A percentile compares a stretch with the other conserved stretches of the same genome.
Conservation (phyloP, 2,888 invertebrate genomes). For the Thera britannica region DNA sequence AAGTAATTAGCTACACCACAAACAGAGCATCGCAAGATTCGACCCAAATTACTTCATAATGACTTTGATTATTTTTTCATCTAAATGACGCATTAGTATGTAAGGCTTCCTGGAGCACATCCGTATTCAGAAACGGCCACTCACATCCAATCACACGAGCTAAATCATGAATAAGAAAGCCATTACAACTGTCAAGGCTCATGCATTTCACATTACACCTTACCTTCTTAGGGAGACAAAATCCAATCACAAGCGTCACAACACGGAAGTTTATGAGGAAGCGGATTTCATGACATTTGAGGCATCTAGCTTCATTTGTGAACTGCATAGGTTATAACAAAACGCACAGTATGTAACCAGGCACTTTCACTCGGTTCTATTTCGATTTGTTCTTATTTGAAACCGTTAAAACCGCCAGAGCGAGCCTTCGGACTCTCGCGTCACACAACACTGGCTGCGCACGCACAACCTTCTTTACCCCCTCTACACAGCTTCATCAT, state of each 20-base stretch:
- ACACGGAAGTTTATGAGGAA: slow-evolving; percentile 32
- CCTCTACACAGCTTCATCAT: slow-evolving; percentile 48
- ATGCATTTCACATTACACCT: slow-evolving; percentile 31
- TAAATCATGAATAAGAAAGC: slow-evolving; percentile 18
- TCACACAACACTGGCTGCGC: slow-evolving; percentile 57
- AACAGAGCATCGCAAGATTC: neutral
- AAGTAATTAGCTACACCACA: neutral
- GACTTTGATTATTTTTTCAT: neutral
- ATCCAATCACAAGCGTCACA: slow-evolving; percentile 35
- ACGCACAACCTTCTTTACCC: slow-evolving; percentile 65
- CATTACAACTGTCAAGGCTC: slow-evolving; percentile 17
- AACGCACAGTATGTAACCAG: slow-evolving; percentile 48
- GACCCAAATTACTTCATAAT: neutral
- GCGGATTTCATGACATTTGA: neutral
- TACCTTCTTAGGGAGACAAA: slow-evolving; percentile 38
- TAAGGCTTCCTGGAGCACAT: slow-evolving; percentile 10
- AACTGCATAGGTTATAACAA: slow-evolving; percentile 37
- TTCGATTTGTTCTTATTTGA: slow-evolving; percentile 57
- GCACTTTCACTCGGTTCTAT: slow-evolving; percentile 78
- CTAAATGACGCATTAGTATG: slow-evolving; percentile 12
- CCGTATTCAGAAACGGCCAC: slow-evolving; percentile 2
- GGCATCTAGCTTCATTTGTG: slow-evolving; percentile 6
- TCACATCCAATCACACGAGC: slow-evolving; percentile 2
- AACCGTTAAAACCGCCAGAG: slow-evolving; percentile 65
- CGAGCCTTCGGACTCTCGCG: slow-evolving; percentile 24